These are phyloP conservation scores for Megaceryle alcyon DNA, from an alignment of 2,797 vertebrate genomes.

Conservation along the genomic window DNA sequence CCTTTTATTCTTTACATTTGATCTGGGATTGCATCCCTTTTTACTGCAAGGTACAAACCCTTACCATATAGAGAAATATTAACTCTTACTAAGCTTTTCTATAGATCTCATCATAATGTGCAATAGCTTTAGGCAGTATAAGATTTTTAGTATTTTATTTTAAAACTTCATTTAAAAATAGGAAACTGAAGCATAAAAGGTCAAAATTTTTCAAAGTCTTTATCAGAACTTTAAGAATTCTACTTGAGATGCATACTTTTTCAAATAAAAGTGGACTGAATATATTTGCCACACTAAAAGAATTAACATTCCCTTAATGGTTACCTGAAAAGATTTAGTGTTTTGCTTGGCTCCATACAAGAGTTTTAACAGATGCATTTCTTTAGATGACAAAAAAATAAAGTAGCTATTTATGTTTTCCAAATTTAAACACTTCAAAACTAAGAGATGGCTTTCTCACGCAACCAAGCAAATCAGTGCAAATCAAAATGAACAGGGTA, in stretches of 20 bases:
- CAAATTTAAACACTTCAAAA: neutral
- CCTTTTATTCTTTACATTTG: slow-evolving; percentile 4
- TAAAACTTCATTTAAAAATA: neutral
- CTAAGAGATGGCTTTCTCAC: neutral
- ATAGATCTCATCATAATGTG: neutral
- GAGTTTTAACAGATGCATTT: neutral
- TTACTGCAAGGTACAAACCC: neutral
- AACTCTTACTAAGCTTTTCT: neutral
- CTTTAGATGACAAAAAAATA: neutral
- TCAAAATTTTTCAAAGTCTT: neutral
- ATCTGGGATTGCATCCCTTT: neutral
- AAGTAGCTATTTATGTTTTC: neutral
- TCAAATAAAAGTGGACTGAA: neutral
- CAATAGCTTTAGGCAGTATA: neutral
- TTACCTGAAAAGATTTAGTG: neutral
- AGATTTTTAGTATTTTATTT: neutral
- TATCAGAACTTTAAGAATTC: neutral
- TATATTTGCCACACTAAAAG: neutral
- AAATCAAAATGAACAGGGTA: neutral
- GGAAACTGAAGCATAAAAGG: neutral
- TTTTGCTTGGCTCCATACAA: neutral
- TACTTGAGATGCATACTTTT: neutral
- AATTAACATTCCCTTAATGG: neutral
- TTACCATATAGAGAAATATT: neutral
- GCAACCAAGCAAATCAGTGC: neutral